Conservation (phyloP, 2,888 invertebrate genomes). For the Heteropelma amictum region DNA sequence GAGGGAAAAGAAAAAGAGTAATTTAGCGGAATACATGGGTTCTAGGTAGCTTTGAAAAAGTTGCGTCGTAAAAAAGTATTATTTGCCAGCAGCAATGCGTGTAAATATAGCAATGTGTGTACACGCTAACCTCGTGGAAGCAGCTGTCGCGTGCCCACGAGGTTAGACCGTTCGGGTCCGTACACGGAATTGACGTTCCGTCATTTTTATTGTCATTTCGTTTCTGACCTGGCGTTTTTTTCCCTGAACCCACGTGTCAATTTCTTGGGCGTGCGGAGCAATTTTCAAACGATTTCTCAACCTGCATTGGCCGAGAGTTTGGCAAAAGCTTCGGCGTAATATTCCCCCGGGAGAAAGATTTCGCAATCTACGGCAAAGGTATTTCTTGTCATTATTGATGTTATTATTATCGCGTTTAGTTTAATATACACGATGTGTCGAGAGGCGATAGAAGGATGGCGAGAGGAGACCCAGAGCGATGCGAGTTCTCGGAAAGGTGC, state of each 20-base stretch:
- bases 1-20: no score
- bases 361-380: no score
- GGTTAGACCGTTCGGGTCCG: background rate
- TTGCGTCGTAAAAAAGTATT: no score
- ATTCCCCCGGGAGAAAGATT: slow-evolving; percentile 41
- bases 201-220: slow-evolving; percentile 4
- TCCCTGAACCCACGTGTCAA: background rate
- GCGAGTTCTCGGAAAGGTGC: slow-evolving; percentile 63
- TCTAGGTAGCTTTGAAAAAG: no score
- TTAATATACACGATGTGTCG: slow-evolving; percentile 34
- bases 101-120: slow-evolving; percentile 6
- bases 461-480: slow-evolving; percentile 49
- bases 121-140: slow-evolving; percentile 14
- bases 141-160: slow-evolving; percentile 49
- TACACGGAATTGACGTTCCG: background rate
- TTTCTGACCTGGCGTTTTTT: slow-evolving; percentile 21
- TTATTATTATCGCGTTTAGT: no score
- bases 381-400: no score
- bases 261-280: background rate
- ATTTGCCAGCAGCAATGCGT: no score
- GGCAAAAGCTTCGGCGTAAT: no score
- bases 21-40: no score
- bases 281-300: no score
- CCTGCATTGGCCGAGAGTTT: no score
- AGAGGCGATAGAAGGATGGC: slow-evolving; percentile 32